These are phyloP conservation scores for Malacoraja senta DNA, from an alignment of 2,797 vertebrate species.

Conservation along the genomic window DNA sequence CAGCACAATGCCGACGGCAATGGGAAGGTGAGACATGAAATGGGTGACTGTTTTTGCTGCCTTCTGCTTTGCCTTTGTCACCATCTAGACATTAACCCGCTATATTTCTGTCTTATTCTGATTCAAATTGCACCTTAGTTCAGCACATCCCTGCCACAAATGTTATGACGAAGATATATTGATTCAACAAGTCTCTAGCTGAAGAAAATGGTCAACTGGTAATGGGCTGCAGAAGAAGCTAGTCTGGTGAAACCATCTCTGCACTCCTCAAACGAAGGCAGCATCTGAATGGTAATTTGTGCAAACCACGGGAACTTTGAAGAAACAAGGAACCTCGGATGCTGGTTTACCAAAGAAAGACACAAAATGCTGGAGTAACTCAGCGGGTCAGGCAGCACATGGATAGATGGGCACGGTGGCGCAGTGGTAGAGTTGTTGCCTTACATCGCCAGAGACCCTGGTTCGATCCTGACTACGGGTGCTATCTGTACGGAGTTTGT, in stretches of 20 bases:
- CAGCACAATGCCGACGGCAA: too few species aligned
- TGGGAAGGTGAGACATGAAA: background rate
- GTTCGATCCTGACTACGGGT: too few species aligned
- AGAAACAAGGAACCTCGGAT: too few species aligned
- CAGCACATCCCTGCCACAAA: background rate
- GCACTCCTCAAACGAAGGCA: background rate
- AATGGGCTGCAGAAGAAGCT: background rate
- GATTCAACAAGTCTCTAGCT: background rate
- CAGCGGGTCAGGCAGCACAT: too few species aligned
- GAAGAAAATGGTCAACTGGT: background rate
- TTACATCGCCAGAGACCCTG: too few species aligned
- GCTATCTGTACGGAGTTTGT: too few species aligned
- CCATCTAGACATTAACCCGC: background rate
- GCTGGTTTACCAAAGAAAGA: too few species aligned
- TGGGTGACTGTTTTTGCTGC: background rate
- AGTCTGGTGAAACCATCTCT: background rate
- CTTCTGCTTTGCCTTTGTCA: background rate
- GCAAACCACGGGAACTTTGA: background rate
- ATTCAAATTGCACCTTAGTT: background rate
- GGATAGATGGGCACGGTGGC: too few species aligned
- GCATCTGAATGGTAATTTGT: background rate
- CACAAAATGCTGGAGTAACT: too few species aligned
- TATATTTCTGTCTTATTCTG: background rate
- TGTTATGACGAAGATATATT: background rate
- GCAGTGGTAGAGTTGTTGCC: too few species aligned